Conservation (phyloP, 2,113 vertebrate species). For the Hypomesus transpacificus region DNA sequence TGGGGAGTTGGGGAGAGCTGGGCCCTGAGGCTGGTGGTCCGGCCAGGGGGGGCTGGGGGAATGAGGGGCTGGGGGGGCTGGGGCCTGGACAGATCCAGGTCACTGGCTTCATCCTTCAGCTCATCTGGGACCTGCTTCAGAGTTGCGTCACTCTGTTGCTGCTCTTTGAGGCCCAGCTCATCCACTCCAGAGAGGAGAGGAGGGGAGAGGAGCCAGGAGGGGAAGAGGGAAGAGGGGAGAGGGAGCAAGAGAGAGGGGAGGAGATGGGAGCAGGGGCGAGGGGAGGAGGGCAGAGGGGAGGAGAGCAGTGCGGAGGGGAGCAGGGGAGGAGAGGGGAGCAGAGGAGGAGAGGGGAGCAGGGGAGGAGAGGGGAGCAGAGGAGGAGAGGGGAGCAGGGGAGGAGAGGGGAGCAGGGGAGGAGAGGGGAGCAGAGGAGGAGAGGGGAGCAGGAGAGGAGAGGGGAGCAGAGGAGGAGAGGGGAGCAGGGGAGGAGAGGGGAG, state of each 20-base stretch:
- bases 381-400: neutral
- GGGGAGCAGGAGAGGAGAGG: slow-evolving; percentile 27
- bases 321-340: slow-evolving; percentile 18
- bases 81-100: slow-evolving; percentile 51
- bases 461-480: no score
- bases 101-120: slow-evolving; percentile 28
- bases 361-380: neutral
- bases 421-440: neutral
- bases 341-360: slow-evolving; percentile 38
- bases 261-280: neutral
- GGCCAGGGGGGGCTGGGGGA: slow-evolving; percentile 19
- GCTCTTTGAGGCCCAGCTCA: slow-evolving; percentile 13
- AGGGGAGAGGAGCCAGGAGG: no score
- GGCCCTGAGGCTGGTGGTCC: slow-evolving; percentile 1
- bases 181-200: neutral
- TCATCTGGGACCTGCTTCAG: slow-evolving; percentile 34
- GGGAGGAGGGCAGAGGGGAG: no score
- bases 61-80: neutral
- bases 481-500: no score
- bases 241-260: neutral
- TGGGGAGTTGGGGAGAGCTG: neutral
- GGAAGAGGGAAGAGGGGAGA: neutral
- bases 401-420: neutral
- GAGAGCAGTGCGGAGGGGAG: no score
- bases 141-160: slow-evolving; percentile 28